Conservation (phyloP, 2,113 vertebrate genomes). For the Colaptes auratus region DNA sequence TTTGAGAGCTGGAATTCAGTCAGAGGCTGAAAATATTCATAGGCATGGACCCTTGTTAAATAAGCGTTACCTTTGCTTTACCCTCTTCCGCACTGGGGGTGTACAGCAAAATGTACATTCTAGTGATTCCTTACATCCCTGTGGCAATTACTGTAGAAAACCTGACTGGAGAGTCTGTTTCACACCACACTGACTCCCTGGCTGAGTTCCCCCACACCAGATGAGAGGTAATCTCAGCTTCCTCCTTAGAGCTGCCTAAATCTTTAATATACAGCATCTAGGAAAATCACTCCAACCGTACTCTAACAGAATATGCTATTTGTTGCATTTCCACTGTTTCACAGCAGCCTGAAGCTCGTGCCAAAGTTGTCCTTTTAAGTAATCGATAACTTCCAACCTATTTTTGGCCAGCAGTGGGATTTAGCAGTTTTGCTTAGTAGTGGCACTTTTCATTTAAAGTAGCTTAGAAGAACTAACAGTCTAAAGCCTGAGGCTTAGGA, state of each 20-base stretch:
- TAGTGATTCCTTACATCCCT: neutral
- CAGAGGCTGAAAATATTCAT: slow-evolving; percentile 13
- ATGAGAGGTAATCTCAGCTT: neutral
- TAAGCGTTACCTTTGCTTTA: neutral
- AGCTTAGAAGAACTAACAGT: neutral
- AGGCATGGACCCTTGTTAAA: slow-evolving; percentile 18
- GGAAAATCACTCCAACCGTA: neutral
- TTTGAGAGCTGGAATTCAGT: slow-evolving; percentile 9
- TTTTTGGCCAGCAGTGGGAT: neutral
- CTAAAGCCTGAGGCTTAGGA: neutral
- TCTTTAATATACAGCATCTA: neutral
- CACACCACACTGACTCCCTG: neutral
- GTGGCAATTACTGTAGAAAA: neutral
- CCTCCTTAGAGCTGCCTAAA: neutral
- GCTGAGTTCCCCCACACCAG: neutral
- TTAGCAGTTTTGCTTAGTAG: neutral
- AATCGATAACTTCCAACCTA: neutral
- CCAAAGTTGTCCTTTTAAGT: neutral
- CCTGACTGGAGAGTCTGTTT: neutral
- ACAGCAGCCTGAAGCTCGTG: neutral
- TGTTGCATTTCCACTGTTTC: neutral
- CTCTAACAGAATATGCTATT: neutral
- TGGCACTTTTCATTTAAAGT: neutral
- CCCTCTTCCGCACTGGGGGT: neutral
- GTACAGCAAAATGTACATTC: neutral